A percentile compares a stretch with the other conserved stretches of the same genome.
phyloP scores from a whole-genome alignment of 30 jellyfish, hydroid and myxozoan genomes.

The Cassiopea xamachana region DNA sequence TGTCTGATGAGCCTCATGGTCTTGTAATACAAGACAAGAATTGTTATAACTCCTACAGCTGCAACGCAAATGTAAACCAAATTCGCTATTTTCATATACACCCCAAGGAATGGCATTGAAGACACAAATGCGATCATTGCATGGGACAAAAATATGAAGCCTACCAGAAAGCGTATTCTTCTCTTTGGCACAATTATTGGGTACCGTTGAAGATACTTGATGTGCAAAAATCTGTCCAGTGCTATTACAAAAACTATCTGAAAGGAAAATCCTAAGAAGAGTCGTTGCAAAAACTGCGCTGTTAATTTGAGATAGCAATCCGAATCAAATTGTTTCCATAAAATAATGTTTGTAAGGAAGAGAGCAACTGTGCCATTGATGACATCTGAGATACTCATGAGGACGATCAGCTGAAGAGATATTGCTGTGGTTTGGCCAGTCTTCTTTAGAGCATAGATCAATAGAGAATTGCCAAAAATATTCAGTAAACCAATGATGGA shows the following conservation, averaged over 20 bases:
- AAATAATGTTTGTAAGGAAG: neutral
- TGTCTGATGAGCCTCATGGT: conserved; percentile 8
- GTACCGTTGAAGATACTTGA: conserved; percentile 13
- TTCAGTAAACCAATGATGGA: conserved; percentile 6
- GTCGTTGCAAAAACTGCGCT: neutral
- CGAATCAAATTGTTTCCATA: neutral
- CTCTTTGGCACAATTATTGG: conserved; percentile 8
- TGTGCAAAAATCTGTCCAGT: conserved; percentile 33
- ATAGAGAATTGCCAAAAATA: neutral
- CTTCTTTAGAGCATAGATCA: conserved; percentile 20
- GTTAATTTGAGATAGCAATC: neutral
- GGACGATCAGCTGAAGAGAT: neutral
- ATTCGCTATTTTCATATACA: neutral
- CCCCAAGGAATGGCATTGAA: neutral
- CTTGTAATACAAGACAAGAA: conserved; percentile 9
- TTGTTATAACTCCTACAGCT: neutral
- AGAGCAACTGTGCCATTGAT: conserved; percentile 9
- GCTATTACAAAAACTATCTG: conserved; percentile 2
- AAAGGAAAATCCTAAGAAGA: neutral
- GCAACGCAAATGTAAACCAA: neutral
- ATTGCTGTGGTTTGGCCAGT: neutral
- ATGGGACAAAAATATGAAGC: neutral
- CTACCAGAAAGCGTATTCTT: neutral
- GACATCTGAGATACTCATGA: conserved; percentile 19
- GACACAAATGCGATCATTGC: neutral